These are phyloP conservation scores for Agelaius phoeniceus DNA, from an alignment of 2,113 vertebrate species.

Conservation along the genomic window DNA sequence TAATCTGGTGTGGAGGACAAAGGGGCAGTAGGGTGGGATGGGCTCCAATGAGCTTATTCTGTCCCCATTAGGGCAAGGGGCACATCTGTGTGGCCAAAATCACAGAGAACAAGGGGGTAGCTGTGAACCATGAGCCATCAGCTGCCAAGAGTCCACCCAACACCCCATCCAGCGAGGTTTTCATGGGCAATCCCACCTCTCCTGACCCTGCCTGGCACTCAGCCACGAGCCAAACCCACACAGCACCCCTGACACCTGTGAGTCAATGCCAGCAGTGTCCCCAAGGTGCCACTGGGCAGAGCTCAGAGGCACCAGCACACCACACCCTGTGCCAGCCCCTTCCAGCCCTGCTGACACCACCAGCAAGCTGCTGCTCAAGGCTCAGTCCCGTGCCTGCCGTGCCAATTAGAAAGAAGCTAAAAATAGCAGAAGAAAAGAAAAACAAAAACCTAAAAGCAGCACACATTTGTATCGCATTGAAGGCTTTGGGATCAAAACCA, in stretches of 20 bases:
- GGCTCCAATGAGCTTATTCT: background rate
- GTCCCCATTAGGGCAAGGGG: background rate
- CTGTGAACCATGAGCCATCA: background rate
- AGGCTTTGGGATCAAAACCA: background rate
- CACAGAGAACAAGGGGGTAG: rapidly evolving
- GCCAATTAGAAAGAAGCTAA: conserved; percentile 4
- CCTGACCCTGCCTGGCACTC: background rate
- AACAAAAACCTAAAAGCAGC: background rate
- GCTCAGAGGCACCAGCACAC: background rate
- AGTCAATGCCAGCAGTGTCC: rapidly evolving
- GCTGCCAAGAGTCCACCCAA: background rate
- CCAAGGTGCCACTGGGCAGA: rapidly evolving
- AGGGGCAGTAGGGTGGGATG: background rate
- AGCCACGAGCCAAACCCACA: background rate
- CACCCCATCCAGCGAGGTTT: rapidly evolving
- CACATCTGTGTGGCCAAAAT: rapidly evolving
- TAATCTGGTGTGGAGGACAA: rapidly evolving
- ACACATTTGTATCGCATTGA: background rate
- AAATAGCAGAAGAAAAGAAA: background rate
- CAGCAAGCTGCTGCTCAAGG: background rate
- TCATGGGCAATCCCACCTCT: rapidly evolving
- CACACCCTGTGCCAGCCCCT: background rate
- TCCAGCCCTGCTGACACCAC: background rate
- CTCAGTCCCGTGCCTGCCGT: rapidly evolving
- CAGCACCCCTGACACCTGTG: rapidly evolving